phyloP scores from a whole-genome alignment of 92 coral and sea anemone genomes.

The Paragorgia papillata region DNA sequence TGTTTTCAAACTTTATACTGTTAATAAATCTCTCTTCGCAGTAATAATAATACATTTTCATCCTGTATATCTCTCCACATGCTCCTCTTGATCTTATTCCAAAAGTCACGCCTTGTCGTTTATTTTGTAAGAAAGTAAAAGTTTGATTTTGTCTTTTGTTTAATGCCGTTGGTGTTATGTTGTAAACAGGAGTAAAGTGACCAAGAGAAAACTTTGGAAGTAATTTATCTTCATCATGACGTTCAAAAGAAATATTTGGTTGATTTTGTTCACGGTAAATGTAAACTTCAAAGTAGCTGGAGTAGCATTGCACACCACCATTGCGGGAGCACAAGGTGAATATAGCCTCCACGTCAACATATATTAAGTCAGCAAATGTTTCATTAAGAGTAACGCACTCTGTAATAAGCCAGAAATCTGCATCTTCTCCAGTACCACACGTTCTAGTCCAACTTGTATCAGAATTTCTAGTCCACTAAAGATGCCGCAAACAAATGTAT shows the following conservation, averaged over 20 bases:
- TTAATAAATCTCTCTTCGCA: too few species aligned
- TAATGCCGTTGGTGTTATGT: too few species aligned
- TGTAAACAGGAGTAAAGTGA: too few species aligned
- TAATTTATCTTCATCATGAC: too few species aligned
- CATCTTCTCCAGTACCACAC: not conserved
- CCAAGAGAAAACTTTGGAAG: too few species aligned
- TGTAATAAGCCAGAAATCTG: slow-evolving; percentile 7
- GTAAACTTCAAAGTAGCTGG: slow-evolving; percentile 8
- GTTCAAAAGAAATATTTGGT: too few species aligned
- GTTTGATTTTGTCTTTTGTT: not conserved
- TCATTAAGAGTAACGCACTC: not conserved
- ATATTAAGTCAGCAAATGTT: slow-evolving; percentile 11
- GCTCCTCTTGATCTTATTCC: slow-evolving; percentile 50
- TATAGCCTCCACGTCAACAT: slow-evolving; percentile 17
- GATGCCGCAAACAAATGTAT: too few species aligned
- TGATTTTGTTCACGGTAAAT: not conserved
- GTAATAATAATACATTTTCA: slow-evolving; percentile 57
- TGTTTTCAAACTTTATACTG: too few species aligned
- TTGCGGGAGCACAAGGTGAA: not conserved
- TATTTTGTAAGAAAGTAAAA: slow-evolving; percentile 12
- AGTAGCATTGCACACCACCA: too few species aligned
- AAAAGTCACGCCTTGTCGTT: not conserved
- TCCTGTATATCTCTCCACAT: slow-evolving; percentile 54
- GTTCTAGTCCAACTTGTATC: not conserved
- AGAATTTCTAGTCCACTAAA: too few species aligned